Evolutionary conservation across 2,888 invertebrate species (phyloP).

Genomic region (Candidula unifasciata): DNA sequence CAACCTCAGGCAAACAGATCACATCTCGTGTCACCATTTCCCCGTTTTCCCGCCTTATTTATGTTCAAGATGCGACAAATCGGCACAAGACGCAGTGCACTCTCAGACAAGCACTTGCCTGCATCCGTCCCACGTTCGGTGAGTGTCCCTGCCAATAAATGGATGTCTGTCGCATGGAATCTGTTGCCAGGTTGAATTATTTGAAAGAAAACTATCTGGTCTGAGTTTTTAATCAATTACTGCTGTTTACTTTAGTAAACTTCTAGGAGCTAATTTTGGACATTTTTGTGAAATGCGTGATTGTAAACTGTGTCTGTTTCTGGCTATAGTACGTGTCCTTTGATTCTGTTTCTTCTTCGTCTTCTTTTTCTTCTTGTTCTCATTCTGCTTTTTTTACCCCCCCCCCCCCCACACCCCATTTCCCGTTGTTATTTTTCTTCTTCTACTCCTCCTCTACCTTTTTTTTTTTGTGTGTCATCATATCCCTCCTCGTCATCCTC

Average conservation of each 20-base stretch:
- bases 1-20: no score
- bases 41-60: neutral
- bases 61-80: neutral
- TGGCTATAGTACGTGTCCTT: no score
- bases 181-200: neutral
- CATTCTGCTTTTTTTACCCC: neutral
- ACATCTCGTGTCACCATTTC: neutral
- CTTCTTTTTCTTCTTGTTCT: neutral
- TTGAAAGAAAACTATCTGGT: no score
- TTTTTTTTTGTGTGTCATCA: neutral
- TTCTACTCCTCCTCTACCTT: neutral
- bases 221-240: no score
- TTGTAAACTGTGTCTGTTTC: no score
- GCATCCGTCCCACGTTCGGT: constrained; percentile 15
- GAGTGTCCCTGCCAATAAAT: neutral
- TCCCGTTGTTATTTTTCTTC: neutral
- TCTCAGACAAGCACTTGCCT: constrained; percentile 1
- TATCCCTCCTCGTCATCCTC: neutral
- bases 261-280: no score
- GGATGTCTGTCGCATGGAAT: neutral
- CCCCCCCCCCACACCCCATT: neutral
- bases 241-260: no score
- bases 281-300: no score
- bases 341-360: neutral
- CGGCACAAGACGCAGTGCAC: neutral